Conservation (phyloP, 2,113 vertebrate species). For the Poeciliopsis prolifica region DNA sequence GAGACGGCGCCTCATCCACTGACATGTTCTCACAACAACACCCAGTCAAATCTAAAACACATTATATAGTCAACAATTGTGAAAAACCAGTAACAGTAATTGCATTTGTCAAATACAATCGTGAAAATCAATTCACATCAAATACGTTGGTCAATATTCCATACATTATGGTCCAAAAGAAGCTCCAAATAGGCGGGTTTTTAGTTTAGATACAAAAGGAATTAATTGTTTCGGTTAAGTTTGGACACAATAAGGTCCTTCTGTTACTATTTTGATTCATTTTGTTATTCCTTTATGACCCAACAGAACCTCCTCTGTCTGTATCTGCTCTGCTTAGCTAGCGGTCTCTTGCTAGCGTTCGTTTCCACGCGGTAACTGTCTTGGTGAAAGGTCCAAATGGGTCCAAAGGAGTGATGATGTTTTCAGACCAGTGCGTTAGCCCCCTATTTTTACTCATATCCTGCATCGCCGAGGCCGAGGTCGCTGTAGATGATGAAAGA, state of each 20-base stretch:
- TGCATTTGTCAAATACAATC: too few relatives aligned
- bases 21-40: not conserved
- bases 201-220: too few relatives aligned
- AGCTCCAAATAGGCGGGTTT: too few relatives aligned
- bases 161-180: too few relatives aligned
- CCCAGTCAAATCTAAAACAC: not conserved
- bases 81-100: too few relatives aligned
- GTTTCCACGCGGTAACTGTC: not conserved
- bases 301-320: not conserved
- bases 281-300: not conserved
- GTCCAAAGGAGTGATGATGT: slow-evolving; percentile 24
- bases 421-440: slow-evolving; percentile 43
- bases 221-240: not conserved
- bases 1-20: not conserved
- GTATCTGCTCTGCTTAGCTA: not conserved
- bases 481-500: slow-evolving; percentile 29
- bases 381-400: slow-evolving; percentile 12
- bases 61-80: too few relatives aligned
- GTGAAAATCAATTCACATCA: too few relatives aligned
- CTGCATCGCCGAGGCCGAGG: slow-evolving; percentile 22
- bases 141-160: too few relatives aligned
- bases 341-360: slow-evolving; percentile 1
- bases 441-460: slow-evolving; percentile 8
- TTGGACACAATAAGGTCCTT: not conserved
- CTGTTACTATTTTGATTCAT: not conserved